These are phyloP conservation scores for Spheniscus humboldti DNA, from an alignment of 2,797 vertebrate species.

Conservation along the genomic window DNA sequence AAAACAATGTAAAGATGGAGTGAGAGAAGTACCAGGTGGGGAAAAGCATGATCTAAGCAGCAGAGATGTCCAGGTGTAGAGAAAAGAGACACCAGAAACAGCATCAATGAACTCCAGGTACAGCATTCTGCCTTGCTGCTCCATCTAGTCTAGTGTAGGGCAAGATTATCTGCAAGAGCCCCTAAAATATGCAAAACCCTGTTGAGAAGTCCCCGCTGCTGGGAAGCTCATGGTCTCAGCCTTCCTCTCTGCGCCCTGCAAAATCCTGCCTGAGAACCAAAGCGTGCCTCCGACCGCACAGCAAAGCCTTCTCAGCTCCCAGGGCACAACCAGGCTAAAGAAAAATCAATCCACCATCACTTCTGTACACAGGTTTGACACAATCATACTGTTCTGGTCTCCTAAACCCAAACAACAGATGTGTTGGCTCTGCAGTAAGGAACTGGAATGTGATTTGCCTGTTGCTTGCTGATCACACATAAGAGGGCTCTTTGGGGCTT, in stretches of 20 bases:
- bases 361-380: neutral
- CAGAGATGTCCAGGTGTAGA: neutral
- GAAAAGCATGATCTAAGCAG: neutral
- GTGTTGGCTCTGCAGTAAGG: neutral
- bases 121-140: neutral
- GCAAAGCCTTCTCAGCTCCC: neutral
- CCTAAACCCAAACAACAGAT: constrained; percentile 33
- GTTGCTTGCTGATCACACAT: neutral
- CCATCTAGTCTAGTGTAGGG: neutral
- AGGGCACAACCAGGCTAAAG: neutral
- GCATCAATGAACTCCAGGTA: neutral
- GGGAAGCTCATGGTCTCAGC: neutral
- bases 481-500: neutral
- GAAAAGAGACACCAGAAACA: neutral
- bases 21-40: neutral
- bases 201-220: rapidly evolving
- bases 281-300: rapidly evolving
- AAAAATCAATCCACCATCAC: neutral
- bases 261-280: neutral
- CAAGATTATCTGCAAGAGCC: neutral
- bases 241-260: neutral
- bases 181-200: neutral
- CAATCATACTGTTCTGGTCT: neutral
- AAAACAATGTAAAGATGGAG: neutral
- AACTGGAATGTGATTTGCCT: neutral